phyloP scores from a whole-genome alignment of 2,888 invertebrate species.

The Rhamphomyia laevipes region DNA sequence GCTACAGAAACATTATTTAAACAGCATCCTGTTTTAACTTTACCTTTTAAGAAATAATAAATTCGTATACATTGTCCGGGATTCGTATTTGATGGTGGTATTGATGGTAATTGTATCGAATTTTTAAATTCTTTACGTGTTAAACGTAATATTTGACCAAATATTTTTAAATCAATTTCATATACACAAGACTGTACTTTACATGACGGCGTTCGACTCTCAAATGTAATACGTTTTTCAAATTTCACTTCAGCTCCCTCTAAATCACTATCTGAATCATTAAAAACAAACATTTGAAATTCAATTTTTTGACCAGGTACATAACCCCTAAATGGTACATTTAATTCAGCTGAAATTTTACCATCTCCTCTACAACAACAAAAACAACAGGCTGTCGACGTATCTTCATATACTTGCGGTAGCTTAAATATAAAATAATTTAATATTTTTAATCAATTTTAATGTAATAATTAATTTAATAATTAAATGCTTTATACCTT shows the following conservation, averaged over 20 bases:
- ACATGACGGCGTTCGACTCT: not conserved
- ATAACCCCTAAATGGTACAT: slow-evolving; percentile 56
- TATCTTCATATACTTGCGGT: slow-evolving; percentile 25
- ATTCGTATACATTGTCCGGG: slow-evolving; percentile 29
- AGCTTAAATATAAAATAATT: not conserved
- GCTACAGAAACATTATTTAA: slow-evolving; percentile 28
- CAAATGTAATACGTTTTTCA: not conserved
- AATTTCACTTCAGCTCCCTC: not conserved
- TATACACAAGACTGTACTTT: slow-evolving; percentile 6
- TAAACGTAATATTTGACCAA: slow-evolving; percentile 44
- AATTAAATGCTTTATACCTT: slow-evolving; percentile 45
- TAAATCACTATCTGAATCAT: slow-evolving; percentile 53
- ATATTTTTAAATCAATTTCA: slow-evolving; percentile 25
- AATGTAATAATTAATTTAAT: too few relatives aligned
- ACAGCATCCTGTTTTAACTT: slow-evolving; percentile 26
- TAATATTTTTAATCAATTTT: too few relatives aligned
- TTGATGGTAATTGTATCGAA: slow-evolving; percentile 48
- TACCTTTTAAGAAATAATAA: slow-evolving; percentile 27
- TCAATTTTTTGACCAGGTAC: slow-evolving; percentile 63
- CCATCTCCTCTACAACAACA: slow-evolving; percentile 57
- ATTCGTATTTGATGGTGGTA: slow-evolving; percentile 55
- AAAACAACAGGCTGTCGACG: slow-evolving; percentile 54
- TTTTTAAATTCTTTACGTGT: slow-evolving; percentile 46
- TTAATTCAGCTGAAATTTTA: slow-evolving; percentile 52
- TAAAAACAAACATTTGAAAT: slow-evolving; percentile 55